Evolutionary conservation across 2,797 vertebrate species (phyloP).

Genomic region (Alauda arvensis): DNA sequence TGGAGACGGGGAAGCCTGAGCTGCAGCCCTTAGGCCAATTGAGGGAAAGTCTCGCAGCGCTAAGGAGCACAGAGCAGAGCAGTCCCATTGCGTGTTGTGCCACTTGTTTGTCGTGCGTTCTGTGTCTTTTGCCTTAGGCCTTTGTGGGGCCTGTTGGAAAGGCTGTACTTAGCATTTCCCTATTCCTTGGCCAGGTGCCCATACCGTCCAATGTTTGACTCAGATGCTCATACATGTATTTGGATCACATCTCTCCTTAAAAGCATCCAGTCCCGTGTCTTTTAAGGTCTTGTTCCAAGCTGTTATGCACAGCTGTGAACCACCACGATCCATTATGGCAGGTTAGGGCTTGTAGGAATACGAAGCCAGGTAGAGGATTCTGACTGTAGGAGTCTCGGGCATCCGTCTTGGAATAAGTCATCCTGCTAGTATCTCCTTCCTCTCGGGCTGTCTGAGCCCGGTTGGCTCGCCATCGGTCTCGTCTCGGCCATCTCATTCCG

Average conservation of each 20-base stretch:
- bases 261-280: background rate
- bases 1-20: background rate
- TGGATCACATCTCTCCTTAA: too few species aligned
- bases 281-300: background rate
- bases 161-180: background rate
- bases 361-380: too few species aligned
- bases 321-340: too few species aligned
- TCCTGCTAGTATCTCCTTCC: too few species aligned
- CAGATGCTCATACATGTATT: rapidly evolving
- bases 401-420: too few species aligned
- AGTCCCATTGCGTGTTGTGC: background rate
- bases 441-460: too few species aligned
- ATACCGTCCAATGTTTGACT: background rate
- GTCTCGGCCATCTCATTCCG: too few species aligned
- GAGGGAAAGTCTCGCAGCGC: background rate
- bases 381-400: too few species aligned
- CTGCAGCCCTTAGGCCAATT: background rate
- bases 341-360: too few species aligned
- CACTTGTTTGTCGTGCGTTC: background rate
- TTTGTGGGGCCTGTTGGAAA: background rate
- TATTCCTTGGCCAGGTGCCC: background rate
- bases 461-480: too few species aligned
- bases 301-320: background rate
- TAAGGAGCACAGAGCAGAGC: background rate
- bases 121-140: background rate